Conservation (phyloP, 2,888 invertebrate genomes). For the Lasioglossum lativentre region DNA sequence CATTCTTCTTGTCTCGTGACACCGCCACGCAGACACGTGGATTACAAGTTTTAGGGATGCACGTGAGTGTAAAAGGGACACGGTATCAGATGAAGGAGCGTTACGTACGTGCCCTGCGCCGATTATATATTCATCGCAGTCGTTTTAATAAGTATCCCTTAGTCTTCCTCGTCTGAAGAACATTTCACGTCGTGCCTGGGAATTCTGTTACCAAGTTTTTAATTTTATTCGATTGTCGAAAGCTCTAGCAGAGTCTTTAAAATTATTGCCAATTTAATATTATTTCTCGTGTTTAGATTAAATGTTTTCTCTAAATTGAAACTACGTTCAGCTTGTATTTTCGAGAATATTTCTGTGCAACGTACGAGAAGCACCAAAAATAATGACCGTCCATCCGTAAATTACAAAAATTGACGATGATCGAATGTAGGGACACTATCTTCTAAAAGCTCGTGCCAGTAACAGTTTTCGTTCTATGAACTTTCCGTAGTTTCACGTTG, state of each 20-base stretch:
- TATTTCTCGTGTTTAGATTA: too few relatives aligned
- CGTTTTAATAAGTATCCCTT: neutral
- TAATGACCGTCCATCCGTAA: neutral
- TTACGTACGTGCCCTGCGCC: slow-evolving; percentile 4
- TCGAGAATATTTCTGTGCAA: neutral
- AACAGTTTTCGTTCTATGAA: slow-evolving; percentile 38
- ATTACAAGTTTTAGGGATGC: slow-evolving; percentile 35
- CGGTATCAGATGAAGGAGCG: slow-evolving; percentile 1
- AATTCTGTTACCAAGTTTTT: neutral
- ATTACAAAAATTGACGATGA: slow-evolving; percentile 36
- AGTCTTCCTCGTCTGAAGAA: neutral
- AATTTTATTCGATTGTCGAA: neutral
- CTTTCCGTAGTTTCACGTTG: slow-evolving; percentile 26
- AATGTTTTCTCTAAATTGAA: neutral
- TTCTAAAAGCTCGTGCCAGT: slow-evolving; percentile 57
- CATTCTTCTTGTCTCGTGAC: slow-evolving; percentile 41
- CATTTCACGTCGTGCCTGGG: neutral
- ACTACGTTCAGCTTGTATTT: neutral
- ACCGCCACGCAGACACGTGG: slow-evolving; percentile 13
- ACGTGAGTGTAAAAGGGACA: slow-evolving; percentile 30
- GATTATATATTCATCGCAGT: neutral
- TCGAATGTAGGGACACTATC: slow-evolving; percentile 28
- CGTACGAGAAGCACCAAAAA: neutral
- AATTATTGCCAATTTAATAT: neutral
- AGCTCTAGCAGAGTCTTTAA: too few relatives aligned